Conservation (phyloP, 2,888 invertebrate species). For the Metacarcinus magister region DNA sequence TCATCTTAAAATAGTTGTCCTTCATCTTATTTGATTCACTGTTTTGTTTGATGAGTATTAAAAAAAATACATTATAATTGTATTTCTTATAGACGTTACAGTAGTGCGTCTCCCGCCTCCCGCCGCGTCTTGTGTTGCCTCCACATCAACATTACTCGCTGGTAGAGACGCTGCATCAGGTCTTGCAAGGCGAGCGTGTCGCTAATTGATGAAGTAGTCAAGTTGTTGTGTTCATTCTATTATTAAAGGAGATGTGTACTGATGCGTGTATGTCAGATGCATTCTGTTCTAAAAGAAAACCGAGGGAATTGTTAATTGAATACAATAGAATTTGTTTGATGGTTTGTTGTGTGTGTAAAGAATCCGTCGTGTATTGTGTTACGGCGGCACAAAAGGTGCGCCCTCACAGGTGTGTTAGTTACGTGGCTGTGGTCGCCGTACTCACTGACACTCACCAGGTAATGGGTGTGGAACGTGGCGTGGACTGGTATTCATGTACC, state of each 20-base stretch:
- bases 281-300: neutral
- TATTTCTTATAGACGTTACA: no score
- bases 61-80: neutral
- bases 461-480: neutral
- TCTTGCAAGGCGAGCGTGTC: neutral
- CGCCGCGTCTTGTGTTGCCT: no score
- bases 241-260: neutral
- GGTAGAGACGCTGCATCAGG: no score
- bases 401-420: neutral
- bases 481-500: neutral
- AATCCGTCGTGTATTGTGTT: neutral
- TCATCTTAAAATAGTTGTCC: neutral
- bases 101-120: no score
- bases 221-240: neutral
- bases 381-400: neutral
- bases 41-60: neutral
- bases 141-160: no score
- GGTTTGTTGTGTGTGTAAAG: neutral
- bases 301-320: neutral
- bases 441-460: neutral
- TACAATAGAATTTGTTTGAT: neutral
- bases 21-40: neutral
- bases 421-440: neutral
- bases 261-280: no score
- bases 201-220: neutral